These are phyloP conservation scores for Sarcoramphus papa DNA, from an alignment of 2,797 vertebrate genomes.

Conservation along the genomic window DNA sequence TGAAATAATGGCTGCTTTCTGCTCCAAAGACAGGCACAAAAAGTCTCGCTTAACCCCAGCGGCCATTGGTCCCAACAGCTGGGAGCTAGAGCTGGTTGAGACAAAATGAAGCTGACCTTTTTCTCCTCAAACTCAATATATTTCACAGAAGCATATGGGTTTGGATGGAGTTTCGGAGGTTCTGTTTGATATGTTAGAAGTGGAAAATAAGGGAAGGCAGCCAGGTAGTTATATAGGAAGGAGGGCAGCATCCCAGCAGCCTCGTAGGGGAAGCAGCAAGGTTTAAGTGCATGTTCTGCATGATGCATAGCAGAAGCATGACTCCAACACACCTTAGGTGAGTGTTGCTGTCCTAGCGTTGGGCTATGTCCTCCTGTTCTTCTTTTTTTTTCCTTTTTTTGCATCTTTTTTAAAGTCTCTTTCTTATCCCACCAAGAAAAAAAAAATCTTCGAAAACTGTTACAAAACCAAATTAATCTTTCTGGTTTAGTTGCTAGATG, in stretches of 20 bases:
- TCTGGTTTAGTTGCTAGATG: neutral
- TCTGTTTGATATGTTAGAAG: neutral
- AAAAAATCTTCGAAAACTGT: neutral
- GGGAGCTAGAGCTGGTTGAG: neutral
- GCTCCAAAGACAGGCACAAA: neutral
- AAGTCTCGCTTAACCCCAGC: neutral
- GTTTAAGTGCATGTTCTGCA: neutral
- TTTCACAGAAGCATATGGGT: neutral
- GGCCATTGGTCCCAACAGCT: neutral
- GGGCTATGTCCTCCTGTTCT: neutral
- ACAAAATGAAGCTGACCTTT: neutral
- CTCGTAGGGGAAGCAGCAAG: fast-evolving
- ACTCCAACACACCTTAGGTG: fast-evolving
- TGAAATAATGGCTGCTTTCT: neutral
- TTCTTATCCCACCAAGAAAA: neutral
- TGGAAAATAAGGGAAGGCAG: neutral
- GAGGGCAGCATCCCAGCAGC: neutral
- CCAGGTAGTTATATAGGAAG: neutral
- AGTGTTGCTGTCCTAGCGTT: neutral
- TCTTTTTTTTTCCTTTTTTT: neutral
- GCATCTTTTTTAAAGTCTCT: neutral
- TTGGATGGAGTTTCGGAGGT: neutral
- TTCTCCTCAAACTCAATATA: neutral
- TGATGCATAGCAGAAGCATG: neutral
- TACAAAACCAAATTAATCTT: neutral